Evolutionary conservation across 1,140 invertebrate genomes (phyloP).

Genomic region (Hylaeus anthracinus): DNA sequence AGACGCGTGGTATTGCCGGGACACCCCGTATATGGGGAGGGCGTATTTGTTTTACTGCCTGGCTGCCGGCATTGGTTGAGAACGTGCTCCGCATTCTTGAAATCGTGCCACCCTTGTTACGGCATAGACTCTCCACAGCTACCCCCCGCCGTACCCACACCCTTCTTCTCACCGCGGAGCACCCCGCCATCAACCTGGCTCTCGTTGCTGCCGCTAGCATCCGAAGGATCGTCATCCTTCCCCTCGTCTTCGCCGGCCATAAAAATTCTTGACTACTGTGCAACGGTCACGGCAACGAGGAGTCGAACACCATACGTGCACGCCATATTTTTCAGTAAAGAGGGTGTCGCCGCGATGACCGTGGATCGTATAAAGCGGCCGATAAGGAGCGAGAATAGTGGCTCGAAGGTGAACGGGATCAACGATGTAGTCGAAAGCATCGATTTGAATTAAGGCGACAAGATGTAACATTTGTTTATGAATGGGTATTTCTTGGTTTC

Average conservation of each 20-base stretch:
- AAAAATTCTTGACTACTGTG: conserved; percentile 74
- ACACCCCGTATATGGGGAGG: conserved; percentile 73
- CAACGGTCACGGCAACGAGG: conserved; percentile 64
- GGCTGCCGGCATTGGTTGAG: conserved; percentile 79
- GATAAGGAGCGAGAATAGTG: no score
- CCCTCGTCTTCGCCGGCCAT: conserved; percentile 34
- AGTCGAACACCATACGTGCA: background rate
- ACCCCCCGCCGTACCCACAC: conserved; percentile 24
- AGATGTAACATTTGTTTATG: no score
- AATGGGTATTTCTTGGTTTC: no score
- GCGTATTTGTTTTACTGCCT: conserved; percentile 81
- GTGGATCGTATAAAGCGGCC: background rate
- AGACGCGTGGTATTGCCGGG: conserved; percentile 68
- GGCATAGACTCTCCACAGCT: conserved; percentile 60
- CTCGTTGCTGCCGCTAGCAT: conserved; percentile 46
- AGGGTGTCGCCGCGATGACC: background rate
- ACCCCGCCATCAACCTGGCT: conserved; percentile 49
- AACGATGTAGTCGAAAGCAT: no score
- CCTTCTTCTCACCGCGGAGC: background rate
- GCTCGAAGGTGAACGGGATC: no score
- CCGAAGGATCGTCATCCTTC: conserved; percentile 54
- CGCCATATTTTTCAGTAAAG: conserved; percentile 1
- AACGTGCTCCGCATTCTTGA: conserved; percentile 80
- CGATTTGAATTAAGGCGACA: no score
- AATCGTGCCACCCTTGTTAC: conserved; percentile 78